These are phyloP conservation scores for Scaeva pyrastri DNA, from an alignment of 2,888 invertebrate genomes.

Conservation along the genomic window DNA sequence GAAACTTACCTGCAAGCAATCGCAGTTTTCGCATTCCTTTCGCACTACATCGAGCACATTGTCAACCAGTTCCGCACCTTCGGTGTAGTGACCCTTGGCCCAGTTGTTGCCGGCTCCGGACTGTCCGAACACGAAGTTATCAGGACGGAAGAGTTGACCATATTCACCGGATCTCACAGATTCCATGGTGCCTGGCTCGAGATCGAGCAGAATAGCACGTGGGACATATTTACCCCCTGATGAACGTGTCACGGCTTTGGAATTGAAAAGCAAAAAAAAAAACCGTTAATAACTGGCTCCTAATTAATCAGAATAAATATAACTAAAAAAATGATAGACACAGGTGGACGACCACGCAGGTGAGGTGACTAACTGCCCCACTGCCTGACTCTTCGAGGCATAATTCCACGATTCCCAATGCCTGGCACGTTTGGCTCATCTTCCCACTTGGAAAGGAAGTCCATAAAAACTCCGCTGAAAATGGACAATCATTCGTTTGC, in stretches of 20 bases:
- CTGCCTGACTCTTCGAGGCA: conserved; percentile 10
- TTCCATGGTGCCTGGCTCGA: conserved; percentile 95
- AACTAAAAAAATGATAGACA: conserved; percentile 14
- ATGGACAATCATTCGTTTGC: conserved; percentile 52
- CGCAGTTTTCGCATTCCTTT: conserved; percentile 95
- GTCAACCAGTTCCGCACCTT: conserved; percentile 94
- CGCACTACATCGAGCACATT: conserved; percentile 93
- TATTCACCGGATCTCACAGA: conserved; percentile 93
- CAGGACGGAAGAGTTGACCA: conserved; percentile 95
- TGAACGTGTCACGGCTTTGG: conserved; percentile 85
- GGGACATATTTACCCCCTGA: conserved; percentile 91
- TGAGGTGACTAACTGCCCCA: conserved; percentile 56
- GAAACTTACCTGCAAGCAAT: conserved; percentile 87
- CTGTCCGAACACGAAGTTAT: conserved; percentile 93
- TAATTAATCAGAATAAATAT: conserved; percentile 9
- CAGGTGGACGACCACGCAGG: conserved; percentile 37
- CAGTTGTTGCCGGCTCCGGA: conserved; percentile 90
- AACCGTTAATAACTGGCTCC: conserved; percentile 35
- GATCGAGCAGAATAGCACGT: conserved; percentile 89
- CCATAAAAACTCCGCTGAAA: conserved; percentile 58
- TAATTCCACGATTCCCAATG: conserved; percentile 39
- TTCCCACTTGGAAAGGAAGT: conserved; percentile 65
- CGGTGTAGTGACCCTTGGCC: conserved; percentile 95
- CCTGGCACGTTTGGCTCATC: conserved; percentile 52
- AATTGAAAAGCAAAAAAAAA: conserved; percentile 23